Conservation (phyloP, 2,888 invertebrate genomes). For the Erynnis tages region DNA sequence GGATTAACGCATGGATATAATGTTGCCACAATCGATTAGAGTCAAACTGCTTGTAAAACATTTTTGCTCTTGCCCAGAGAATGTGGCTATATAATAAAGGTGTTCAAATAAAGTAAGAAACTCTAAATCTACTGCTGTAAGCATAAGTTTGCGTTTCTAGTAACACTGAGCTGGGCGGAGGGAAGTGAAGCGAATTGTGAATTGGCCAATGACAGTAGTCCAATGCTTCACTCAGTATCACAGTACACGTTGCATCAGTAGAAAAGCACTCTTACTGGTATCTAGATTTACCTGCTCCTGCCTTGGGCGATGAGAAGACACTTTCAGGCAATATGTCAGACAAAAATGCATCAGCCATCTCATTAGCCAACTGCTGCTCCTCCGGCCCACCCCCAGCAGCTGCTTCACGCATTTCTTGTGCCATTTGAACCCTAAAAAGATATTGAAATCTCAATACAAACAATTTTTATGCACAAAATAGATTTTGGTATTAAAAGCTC, state of each 20-base stretch:
- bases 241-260: no score
- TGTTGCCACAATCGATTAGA: constrained; percentile 79
- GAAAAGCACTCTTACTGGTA: no score
- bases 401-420: constrained; percentile 98
- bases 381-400: constrained; percentile 91
- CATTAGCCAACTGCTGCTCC: constrained; percentile 96
- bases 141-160: no score
- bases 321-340: constrained; percentile 97
- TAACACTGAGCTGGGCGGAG: no score
- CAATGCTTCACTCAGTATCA: no score
- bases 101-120: no score
- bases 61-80: constrained; percentile 78
- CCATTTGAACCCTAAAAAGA: constrained; percentile 93
- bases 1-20: constrained; percentile 75
- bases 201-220: no score
- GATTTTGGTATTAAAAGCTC: constrained; percentile 42
- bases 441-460: not conserved
- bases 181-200: no score
- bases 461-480: not conserved
- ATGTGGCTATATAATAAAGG: constrained; percentile 51
- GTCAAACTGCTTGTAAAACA: constrained; percentile 57
- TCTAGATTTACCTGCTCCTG: constrained; percentile 84
- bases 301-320: constrained; percentile 97
- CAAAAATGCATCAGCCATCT: constrained; percentile 98
- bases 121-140: no score